Percentiles rank a stretch among this genome's conserved stretches.
Conservation (phyloP, 2,113 vertebrate species). For the Cyprinodon variegatus region DNA sequence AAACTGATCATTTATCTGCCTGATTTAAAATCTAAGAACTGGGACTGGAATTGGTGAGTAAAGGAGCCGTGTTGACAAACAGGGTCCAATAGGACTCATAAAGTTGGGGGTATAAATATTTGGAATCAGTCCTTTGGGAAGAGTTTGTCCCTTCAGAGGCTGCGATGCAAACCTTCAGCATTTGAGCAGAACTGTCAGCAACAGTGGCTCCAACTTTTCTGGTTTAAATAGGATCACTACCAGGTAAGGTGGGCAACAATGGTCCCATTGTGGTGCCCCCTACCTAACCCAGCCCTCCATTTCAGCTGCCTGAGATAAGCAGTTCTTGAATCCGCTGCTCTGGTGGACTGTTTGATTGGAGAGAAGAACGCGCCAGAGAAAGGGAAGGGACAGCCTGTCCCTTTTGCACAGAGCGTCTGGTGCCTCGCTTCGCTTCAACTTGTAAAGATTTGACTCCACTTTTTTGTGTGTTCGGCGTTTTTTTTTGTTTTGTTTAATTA, state of each 20-base stretch:
- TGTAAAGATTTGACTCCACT: conserved; percentile 67
- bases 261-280: conserved; percentile 45
- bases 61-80: neutral
- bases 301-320: conserved; percentile 27
- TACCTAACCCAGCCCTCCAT: conserved; percentile 5
- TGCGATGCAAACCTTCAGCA: conserved; percentile 70
- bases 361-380: conserved; percentile 59
- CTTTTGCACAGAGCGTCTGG: conserved; percentile 68
- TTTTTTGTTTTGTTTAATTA: conserved; percentile 43
- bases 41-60: neutral
- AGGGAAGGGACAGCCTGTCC: conserved; percentile 47
- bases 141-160: conserved; percentile 49
- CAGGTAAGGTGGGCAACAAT: conserved; percentile 51
- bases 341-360: conserved; percentile 31
- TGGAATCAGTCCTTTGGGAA: neutral
- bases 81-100: neutral
- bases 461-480: conserved; percentile 69
- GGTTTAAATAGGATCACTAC: conserved; percentile 62
- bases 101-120: neutral
- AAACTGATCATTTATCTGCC: neutral
- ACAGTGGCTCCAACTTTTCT: conserved; percentile 49
- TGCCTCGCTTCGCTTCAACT: conserved; percentile 62
- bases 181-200: conserved; percentile 63
- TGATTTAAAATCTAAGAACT: neutral
- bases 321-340: conserved; percentile 36